Base-by-base conservation (phyloP, 2,888 invertebrate species). In the Synanthedon myopaeformis region DNA sequence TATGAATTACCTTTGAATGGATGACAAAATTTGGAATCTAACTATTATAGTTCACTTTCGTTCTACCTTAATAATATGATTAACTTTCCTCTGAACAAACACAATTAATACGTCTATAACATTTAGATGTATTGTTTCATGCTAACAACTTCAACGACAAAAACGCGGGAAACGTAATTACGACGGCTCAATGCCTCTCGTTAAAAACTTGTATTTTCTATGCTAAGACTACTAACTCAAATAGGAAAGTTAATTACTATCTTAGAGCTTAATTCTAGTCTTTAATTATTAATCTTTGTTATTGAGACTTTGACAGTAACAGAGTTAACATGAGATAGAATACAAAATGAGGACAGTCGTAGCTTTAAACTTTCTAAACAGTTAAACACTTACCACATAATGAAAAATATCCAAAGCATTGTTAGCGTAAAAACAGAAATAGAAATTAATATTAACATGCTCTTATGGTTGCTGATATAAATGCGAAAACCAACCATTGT, bases 81-180 rank as follows among this genome's bases (percentile, higher is more conserved):
- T 13, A 56, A 56, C 67, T 71, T 68, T 71, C 63, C 42, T 65
- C 58, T 55, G 52, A 53, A 55, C 52, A 48, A 51, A n/a, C 12
- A 28, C 17, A 49, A 35, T 48, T 42, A 19, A 42, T 42, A 52
- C 52, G 17, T 14, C 19, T 11, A 41, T 41, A 41, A 41, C 52
- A 42, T 12, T 14, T 3, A 42, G 12, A 28, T 42, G 17, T 52
- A 48, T 52, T 52, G 49, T 45, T 48, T 23, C 23, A 42, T 49
- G 48, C 51, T 35, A 35, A 35, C 23, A 53, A 55, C 63, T 64
- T 67, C 63, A 64, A 64, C 19, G 52, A 63, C 58, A 79, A 81
- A 79, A 81, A 72, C 79, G 73, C 73, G 80, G 63, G 79, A 79
- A 78, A 61, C 51, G 56, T 70, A 72, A 71, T 72, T 71, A 67